A percentile compares a stretch with the other conserved stretches of the same genome.
phyloP scores from a whole-genome alignment of 2,888 invertebrate species.

The Mythimna albipuncta region DNA sequence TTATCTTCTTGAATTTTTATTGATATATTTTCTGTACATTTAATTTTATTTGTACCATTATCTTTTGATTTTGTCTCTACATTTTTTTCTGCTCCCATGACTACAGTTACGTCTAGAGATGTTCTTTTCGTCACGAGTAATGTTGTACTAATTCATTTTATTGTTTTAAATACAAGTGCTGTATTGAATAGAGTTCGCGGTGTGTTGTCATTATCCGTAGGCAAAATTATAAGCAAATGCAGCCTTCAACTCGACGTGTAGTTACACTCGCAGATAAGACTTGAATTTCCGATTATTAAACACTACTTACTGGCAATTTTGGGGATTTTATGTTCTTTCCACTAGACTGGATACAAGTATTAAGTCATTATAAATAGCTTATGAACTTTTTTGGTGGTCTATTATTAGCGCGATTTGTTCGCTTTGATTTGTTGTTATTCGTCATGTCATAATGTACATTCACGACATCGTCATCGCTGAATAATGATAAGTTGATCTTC shows the following conservation, averaged over 20 bases:
- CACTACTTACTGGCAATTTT: not conserved
- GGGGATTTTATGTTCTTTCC: not conserved
- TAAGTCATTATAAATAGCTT: conserved; percentile 35
- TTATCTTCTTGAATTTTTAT: not conserved
- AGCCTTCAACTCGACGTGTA: not conserved
- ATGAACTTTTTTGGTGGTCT: conserved; percentile 12
- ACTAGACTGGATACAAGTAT: not conserved
- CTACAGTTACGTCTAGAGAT: not conserved
- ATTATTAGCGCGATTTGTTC: not conserved
- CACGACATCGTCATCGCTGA: no score
- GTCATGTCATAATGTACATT: no score
- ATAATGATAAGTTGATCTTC: not conserved
- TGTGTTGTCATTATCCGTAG: conserved; percentile 33
- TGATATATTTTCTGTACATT: not conserved
- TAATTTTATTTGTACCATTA: not conserved
- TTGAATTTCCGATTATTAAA: not conserved
- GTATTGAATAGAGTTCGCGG: conserved; percentile 3
- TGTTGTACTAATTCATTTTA: conserved; percentile 25
- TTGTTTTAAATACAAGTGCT: conserved; percentile 20
- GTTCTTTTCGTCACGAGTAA: conserved; percentile 26
- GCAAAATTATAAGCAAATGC: conserved; percentile 14
- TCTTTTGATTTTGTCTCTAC: not conserved
- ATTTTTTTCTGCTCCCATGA: conserved; percentile 25
- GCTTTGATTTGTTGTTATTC: not conserved
- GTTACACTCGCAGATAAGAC: not conserved